Base-by-base conservation (phyloP, 2,113 vertebrate genomes). In the Myrmecobius fasciatus region DNA sequence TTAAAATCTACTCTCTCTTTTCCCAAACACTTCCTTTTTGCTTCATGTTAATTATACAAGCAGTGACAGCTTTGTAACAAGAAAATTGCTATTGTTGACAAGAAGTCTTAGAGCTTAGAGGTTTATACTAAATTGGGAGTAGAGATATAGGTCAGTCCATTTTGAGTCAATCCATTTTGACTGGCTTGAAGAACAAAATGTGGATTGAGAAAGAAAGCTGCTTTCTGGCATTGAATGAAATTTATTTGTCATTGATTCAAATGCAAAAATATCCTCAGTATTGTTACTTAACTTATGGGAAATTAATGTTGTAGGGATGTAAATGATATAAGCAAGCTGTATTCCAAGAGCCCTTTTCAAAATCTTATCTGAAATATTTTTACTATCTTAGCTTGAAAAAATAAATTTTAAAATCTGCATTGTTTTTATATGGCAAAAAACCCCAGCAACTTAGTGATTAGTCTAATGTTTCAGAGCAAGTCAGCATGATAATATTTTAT, bases 291-390 rank as follows among this genome's bases (percentile, higher is more conserved):
- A 1, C 52, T 92, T 28, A 36, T 36, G 8, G 22, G 43, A 51
- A 89, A 90, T 10, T 5, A 0, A n/a, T 67, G 89, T 75, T 10
- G 0, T 91, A 83, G 89, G 43, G 75, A 12, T 60, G n/a, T 46
- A 89, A 92, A 28, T 25, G 43, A n/a, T 75, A 11, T 25, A 91
- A 91, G 26, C 93, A 47, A 67, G n/a, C 26, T 75, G 26, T 56
- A 48, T 53, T 91, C 36, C 53, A 8, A 51, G 46, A n/a, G 2
- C 53, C 88, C 52, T 90, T 53, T 91, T 28, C 31, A 47, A 88
- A 95, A 11, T 52, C 88, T 89, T 17, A 75, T 46, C 49, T 88
- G 54, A 89, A 91, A 91, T 91, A 47, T 90, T 54, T 93, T 75
- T 12, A 36, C 8, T 90, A 10, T 90, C 90, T 91, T 46, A 17